Conservation (phyloP, 2,888 invertebrate species). For the Rhagonycha fulva region DNA sequence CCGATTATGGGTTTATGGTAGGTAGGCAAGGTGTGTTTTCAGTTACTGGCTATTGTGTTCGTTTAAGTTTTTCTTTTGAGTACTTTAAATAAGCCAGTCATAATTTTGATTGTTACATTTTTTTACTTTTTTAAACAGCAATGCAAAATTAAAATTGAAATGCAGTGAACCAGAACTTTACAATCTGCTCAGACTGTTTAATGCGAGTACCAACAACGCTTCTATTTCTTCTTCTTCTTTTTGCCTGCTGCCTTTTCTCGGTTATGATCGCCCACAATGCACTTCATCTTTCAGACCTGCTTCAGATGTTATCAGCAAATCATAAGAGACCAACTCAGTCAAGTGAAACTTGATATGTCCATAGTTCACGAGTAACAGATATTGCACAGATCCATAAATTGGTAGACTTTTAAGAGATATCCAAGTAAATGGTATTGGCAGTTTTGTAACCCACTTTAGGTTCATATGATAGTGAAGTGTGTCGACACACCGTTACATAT, state of each 20-base stretch:
- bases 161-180: not conserved
- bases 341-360: not conserved
- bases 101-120: not conserved
- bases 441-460: conserved; percentile 22
- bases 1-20: conserved; percentile 1
- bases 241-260: not conserved
- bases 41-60: conserved; percentile 7
- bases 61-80: not conserved
- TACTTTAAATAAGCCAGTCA: not conserved
- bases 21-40: conserved; percentile 9
- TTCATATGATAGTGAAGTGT: conserved; percentile 21
- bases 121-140: not conserved
- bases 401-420: conserved; percentile 6
- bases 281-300: not conserved
- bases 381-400: conserved; percentile 10
- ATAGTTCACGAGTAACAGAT: not conserved
- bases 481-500: conserved; percentile 27
- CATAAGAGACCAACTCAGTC: not conserved
- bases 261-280: not conserved
- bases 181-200: no score
- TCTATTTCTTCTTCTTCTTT: not conserved
- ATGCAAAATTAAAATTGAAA: not conserved
- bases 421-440: conserved; percentile 17
- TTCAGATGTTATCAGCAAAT: not conserved
- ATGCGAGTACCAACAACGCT: no score